Conservation (phyloP, 2,888 invertebrate genomes). For the Syrista parreyssii region DNA sequence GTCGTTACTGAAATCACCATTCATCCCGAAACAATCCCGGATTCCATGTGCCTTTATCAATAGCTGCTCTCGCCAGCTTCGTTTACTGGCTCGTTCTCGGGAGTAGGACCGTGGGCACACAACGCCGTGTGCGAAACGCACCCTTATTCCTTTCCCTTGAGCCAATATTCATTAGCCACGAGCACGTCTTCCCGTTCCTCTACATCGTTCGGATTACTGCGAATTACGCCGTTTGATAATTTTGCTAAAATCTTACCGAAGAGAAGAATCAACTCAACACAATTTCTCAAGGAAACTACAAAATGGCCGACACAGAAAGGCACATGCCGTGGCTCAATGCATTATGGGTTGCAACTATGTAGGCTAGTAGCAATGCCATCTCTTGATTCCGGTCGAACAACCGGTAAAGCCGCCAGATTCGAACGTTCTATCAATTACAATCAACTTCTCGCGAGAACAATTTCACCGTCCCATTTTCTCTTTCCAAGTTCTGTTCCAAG, state of each 20-base stretch:
- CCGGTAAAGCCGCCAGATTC: neutral
- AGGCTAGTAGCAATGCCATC: constrained; percentile 27
- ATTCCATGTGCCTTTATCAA: constrained; percentile 69
- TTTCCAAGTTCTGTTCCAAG: neutral
- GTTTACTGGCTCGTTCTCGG: constrained; percentile 52
- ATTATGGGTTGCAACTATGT: constrained; percentile 65
- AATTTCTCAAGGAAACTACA: constrained; percentile 75
- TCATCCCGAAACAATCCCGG: constrained; percentile 61
- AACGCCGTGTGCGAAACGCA: constrained; percentile 36
- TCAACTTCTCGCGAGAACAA: neutral
- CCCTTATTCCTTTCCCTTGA: constrained; percentile 26
- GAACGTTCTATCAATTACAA: neutral
- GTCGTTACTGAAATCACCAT: constrained; percentile 55
- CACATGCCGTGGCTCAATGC: constrained; percentile 73
- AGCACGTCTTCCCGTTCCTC: constrained; percentile 19
- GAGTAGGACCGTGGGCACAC: constrained; percentile 41
- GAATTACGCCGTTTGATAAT: constrained; percentile 21
- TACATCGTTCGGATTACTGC: constrained; percentile 21
- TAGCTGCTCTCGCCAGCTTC: constrained; percentile 48
- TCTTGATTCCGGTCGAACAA: constrained; percentile 21
- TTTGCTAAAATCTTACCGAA: constrained; percentile 68
- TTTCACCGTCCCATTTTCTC: neutral
- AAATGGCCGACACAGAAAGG: constrained; percentile 76
- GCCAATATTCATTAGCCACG: constrained; percentile 10
- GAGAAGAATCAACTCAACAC: constrained; percentile 73